Evolutionary conservation across 2,797 vertebrate species (phyloP).

Genomic region (Myripristis jacobus): DNA sequence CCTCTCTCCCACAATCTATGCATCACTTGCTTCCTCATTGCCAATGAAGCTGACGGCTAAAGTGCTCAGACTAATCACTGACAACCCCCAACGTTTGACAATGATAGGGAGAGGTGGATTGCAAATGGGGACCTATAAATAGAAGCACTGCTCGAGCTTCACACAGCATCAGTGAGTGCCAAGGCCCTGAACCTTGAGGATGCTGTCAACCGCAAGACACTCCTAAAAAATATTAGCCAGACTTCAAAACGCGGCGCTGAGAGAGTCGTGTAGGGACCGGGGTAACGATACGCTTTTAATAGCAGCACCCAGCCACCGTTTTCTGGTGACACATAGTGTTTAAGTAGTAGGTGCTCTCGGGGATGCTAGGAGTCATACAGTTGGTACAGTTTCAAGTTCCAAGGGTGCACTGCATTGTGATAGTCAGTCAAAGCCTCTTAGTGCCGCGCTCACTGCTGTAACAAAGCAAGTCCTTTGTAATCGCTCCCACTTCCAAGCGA

Average conservation of each 20-base stretch:
- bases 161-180: constrained; percentile 32
- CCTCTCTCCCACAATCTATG: constrained; percentile 55
- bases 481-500: too few relatives aligned
- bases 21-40: constrained; percentile 48
- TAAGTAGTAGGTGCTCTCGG: neutral
- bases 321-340: neutral
- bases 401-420: neutral
- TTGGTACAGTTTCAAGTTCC: neutral
- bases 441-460: neutral
- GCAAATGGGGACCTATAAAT: constrained; percentile 59
- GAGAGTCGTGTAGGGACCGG: neutral
- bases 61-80: constrained; percentile 57
- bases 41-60: constrained; percentile 53
- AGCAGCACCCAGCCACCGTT: neutral
- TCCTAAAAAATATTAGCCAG: constrained; percentile 31
- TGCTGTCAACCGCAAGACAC: constrained; percentile 1
- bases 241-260: neutral
- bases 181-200: constrained; percentile 12
- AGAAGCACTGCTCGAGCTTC: constrained; percentile 44
- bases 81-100: constrained; percentile 65
- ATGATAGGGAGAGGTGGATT: constrained; percentile 50
- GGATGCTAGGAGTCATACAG: neutral
- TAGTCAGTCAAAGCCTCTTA: neutral
- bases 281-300: neutral
- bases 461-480: neutral